Evolutionary conservation across 2,113 vertebrate species (phyloP).

Genomic region (Myotis yumanensis): DNA sequence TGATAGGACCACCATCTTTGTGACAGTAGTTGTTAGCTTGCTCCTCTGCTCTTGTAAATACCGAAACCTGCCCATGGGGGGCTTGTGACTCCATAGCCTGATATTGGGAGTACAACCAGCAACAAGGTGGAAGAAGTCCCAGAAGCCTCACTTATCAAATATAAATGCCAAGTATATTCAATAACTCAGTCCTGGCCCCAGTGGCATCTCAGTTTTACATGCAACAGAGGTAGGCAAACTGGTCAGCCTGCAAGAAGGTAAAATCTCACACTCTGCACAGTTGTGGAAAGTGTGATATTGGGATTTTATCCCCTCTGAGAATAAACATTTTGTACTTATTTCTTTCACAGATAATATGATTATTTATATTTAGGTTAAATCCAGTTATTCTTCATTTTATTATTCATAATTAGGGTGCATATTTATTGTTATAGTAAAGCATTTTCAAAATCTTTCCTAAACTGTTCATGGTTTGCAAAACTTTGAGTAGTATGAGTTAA

Average conservation of each 20-base stretch:
- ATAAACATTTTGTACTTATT: not conserved
- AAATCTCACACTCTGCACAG: not conserved
- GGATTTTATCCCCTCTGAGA: not conserved
- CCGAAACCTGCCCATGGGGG: not conserved
- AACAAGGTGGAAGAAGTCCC: not conserved
- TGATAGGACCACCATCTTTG: not conserved
- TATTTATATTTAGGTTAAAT: not conserved
- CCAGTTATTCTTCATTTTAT: not conserved
- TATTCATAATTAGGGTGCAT: not conserved
- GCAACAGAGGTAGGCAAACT: not conserved
- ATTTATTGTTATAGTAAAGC: not conserved
- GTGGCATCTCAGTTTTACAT: not conserved
- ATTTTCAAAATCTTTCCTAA: not conserved
- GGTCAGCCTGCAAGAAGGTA: not conserved
- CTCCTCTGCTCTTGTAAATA: not conserved
- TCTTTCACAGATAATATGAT: not conserved
- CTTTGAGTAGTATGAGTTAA: not conserved
- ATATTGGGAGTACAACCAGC: not conserved
- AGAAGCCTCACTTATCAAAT: not conserved
- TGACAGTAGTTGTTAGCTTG: not conserved
- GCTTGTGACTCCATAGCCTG: not conserved
- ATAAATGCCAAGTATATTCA: not conserved
- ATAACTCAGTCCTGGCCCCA: not conserved
- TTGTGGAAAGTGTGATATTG: not conserved
- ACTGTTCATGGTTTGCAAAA: not conserved